Base-by-base conservation (phyloP, 1,140 invertebrate species). In the Antheraea mylitta region DNA sequence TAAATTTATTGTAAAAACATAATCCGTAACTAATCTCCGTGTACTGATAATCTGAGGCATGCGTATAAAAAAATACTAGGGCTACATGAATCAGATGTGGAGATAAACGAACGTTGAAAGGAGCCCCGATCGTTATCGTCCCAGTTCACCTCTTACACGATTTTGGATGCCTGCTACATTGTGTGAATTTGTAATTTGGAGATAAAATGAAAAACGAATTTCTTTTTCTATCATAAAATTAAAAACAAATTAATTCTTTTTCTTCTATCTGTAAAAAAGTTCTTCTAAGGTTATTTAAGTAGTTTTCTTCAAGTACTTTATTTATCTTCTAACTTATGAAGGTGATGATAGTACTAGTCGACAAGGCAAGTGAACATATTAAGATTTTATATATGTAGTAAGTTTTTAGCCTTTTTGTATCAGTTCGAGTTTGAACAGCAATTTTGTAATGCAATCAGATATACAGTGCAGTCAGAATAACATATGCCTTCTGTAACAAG, bases 111-210 rank as follows among this genome's bases (percentile, higher is more conserved):
- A 76, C 79, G 86, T 87, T 90, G 88, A 89, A 89, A 90, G 69
- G 79, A 78, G 68, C 81, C 84, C 80, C 73, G 86, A 90, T 88
- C 61, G 18, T 82, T 85, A 87, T 87, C 85, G 62, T 61, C 48
- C 70, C 18, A 42, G 65, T 22, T 19, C 48, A 77, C 75, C 83
- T 90, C 85, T 86, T 87, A 87, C 81, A 89, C 81, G 80, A 80
- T 89, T 85, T 80, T 86, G 85, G 76, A 74, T 78, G 77, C 85
- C 86, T 89, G 80, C 81, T 87, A 87, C 87, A 83, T 81, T 78
- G 80, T 85, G 82, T 87, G 85, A 87, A 87, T 89, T 76, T 79
- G 79, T 87, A 84, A 86, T 85, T 74, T 65, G 13, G 22, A 30
- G 22, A 30, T 30, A 30, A 30, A 30, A 30, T 30, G 22, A 30